Base-by-base conservation (phyloP, 1,140 invertebrate genomes). In the Chelonus insularis region DNA sequence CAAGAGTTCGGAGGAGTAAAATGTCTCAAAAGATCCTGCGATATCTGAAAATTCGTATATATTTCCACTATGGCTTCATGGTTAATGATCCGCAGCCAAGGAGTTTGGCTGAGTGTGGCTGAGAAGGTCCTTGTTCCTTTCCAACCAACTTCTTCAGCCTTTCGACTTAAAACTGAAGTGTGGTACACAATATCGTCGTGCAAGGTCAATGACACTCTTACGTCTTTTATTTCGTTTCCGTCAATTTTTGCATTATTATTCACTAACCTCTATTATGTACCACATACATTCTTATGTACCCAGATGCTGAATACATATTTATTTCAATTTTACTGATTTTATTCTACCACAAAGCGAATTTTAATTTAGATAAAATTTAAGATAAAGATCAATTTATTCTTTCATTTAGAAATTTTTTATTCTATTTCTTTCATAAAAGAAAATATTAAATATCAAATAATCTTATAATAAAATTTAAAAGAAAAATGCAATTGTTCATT, bases 71-170 rank as follows among this genome's bases (percentile, higher is more conserved):
- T 23, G 16, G 39, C 48, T 69, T 37, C 43, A 60, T 64, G 69
- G 70, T 76, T 78, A 79, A 80, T 76, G 78, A 80, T 80, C 76
- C 76, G 67, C 74, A 68, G 62, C 69, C 51, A 71, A 77, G 76
- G 72, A 76, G 56, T 67, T 66, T 41, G 68, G 68, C 68, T 76
- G 72, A 80, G 75, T 76, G 71, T 74, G 75, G 73, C 73, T 74
- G 68, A 77, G 72, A 63, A 71, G 74, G 76, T 80, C 76, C 74
- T 78, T 71, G 65, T 75, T 78, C 66, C 71, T 74, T 70, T 66
- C 66, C 43, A 64, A 39, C 29, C 60, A 66, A 62, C 64, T 70
- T 72, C 71, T 76, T 69, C 70, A 72, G 68, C 32, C 48, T 43
- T 58, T 21, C 55, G 73, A 63, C 72, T 78, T 78, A 74, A 75